phyloP scores from a whole-genome alignment of 1,140 invertebrate species.

The Chlorops oryzae region DNA sequence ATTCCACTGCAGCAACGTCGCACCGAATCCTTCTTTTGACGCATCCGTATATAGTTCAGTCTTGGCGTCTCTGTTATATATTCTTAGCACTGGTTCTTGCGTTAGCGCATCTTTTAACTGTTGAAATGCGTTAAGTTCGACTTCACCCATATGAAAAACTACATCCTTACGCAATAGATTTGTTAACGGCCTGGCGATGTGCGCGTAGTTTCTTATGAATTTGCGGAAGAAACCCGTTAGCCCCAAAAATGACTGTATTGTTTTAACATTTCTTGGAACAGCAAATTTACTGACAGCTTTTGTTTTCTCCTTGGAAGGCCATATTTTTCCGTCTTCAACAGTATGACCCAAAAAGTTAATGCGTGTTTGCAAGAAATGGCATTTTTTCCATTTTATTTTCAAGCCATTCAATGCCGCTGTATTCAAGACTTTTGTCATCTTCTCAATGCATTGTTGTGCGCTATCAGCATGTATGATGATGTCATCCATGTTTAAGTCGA shows the following conservation, averaged over 20 bases:
- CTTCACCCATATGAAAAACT: constrained; percentile 14
- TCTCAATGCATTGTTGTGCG: constrained; percentile 43
- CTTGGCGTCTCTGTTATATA: constrained; percentile 20
- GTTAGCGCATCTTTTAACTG: constrained; percentile 23
- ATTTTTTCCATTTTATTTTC: constrained; percentile 22
- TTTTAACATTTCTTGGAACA: constrained; percentile 24
- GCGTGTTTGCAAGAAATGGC: constrained; percentile 18
- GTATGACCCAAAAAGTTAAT: constrained; percentile 23
- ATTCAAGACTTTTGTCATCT: constrained; percentile 36
- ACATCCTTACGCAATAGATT: constrained; percentile 18
- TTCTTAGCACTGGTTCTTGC: constrained; percentile 27
- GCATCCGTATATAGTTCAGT: constrained; percentile 41
- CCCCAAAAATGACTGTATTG: constrained; percentile 30
- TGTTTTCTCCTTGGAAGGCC: constrained; percentile 18
- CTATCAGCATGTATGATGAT: constrained; percentile 41
- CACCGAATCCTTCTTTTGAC: not conserved
- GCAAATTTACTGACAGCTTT: constrained; percentile 26
- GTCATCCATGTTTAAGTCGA: constrained; percentile 48
- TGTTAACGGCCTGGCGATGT: too few relatives aligned
- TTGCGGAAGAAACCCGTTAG: constrained; percentile 25
- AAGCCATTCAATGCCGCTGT: constrained; percentile 31
- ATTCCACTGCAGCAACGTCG: constrained; percentile 5
- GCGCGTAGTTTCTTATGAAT: constrained; percentile 21
- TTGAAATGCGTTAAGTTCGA: constrained; percentile 24
- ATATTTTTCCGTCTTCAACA: constrained; percentile 8